phyloP scores from a whole-genome alignment of 2,888 invertebrate species.

The Sphaerophoria rueppellii region DNA sequence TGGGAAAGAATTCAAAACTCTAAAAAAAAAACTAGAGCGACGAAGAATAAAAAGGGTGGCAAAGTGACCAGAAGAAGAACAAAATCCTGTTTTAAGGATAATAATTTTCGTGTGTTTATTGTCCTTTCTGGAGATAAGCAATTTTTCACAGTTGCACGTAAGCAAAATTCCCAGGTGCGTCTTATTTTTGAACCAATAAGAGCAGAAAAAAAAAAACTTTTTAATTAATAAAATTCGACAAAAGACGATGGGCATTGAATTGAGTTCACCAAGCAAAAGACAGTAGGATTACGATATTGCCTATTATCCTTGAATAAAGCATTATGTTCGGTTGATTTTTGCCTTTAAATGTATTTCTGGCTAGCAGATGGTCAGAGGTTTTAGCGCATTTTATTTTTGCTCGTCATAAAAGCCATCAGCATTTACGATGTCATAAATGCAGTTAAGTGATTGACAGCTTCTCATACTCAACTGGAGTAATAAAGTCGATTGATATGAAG shows the following conservation, averaged over 20 bases:
- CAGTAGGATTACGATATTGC: constrained; percentile 1
- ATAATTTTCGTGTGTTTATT: constrained; percentile 41
- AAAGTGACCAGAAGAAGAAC: constrained; percentile 31
- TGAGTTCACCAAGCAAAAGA: background rate
- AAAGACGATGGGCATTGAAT: constrained; percentile 23
- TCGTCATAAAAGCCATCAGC: constrained; percentile 25
- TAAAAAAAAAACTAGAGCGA: constrained; percentile 1
- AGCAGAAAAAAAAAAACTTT: constrained; percentile 1
- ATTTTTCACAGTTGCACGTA: constrained; percentile 65
- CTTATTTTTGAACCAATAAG: constrained; percentile 1
- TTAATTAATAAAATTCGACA: constrained; percentile 62
- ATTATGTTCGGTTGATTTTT: constrained; percentile 49
- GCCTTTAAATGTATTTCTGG: constrained; percentile 8
- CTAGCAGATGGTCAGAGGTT: constrained; percentile 52
- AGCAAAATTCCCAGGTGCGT: constrained; percentile 59
- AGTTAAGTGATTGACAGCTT: constrained; percentile 44
- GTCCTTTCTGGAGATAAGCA: constrained; percentile 29
- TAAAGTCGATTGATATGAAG: constrained; percentile 33
- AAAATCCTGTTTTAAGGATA: constrained; percentile 69
- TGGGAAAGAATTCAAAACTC: constrained; percentile 53
- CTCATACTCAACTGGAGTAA: constrained; percentile 15
- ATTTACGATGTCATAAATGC: constrained; percentile 65
- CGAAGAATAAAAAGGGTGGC: constrained; percentile 58
- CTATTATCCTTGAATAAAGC: constrained; percentile 46
- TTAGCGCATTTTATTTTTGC: constrained; percentile 5